A percentile compares a stretch with the other conserved stretches of the same genome.
phyloP scores from a whole-genome alignment of 2,113 vertebrate genomes.

The Gambusia holbrooki region DNA sequence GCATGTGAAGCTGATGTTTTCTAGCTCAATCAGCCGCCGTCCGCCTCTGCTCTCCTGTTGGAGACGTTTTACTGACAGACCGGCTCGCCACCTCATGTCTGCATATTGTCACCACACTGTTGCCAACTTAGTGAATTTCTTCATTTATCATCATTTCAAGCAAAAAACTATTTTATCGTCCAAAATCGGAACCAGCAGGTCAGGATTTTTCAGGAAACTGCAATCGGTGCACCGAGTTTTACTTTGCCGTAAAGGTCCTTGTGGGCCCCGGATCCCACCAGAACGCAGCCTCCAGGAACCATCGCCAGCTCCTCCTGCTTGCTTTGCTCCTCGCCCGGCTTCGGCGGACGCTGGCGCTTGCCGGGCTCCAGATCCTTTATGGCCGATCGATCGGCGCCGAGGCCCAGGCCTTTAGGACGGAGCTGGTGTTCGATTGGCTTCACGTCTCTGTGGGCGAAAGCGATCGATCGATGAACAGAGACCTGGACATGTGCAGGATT shows the following conservation, averaged over 20 bases:
- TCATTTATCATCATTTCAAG: too few species aligned
- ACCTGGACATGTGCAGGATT: slow-evolving; percentile 1
- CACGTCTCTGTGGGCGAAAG: slow-evolving; percentile 78
- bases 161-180: too few species aligned
- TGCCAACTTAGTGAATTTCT: too few species aligned
- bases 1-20: too few species aligned
- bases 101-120: too few species aligned
- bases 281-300: slow-evolving; percentile 81
- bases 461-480: slow-evolving; percentile 9
- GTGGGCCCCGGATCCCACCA: slow-evolving; percentile 84
- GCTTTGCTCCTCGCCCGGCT: slow-evolving; percentile 80
- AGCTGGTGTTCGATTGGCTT: slow-evolving; percentile 84
- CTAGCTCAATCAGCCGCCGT: too few species aligned
- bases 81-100: too few species aligned
- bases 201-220: too few species aligned
- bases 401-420: slow-evolving; percentile 88
- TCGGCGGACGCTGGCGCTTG: slow-evolving; percentile 61
- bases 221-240: neutral
- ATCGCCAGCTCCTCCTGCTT: slow-evolving; percentile 82
- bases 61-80: too few species aligned
- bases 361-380: slow-evolving; percentile 78
- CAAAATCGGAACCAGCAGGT: too few species aligned
- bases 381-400: slow-evolving; percentile 85
- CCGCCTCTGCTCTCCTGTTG: too few species aligned
- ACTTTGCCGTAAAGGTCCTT: slow-evolving; percentile 90